Evolutionary conservation across 2,797 vertebrate genomes (phyloP), one percentile per base, ranked within the genome.

Genomic region (Octomys mimax): DNA sequence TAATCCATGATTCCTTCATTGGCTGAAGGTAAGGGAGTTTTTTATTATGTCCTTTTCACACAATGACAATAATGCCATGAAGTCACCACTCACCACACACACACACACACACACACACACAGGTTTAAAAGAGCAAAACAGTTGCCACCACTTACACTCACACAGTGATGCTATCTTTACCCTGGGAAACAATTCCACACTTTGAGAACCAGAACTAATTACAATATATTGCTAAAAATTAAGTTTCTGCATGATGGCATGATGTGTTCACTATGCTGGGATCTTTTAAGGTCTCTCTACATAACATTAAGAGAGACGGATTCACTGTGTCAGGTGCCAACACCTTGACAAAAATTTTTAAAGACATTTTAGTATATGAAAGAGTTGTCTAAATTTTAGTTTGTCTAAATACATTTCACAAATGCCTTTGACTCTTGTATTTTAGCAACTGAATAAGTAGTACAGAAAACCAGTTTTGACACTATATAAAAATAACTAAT

Each of bases 401-500:
- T 87, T 96, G 66, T 52, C 87, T 71, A 91, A 75, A 90, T 88
- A 39, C 31, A 88, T 82, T 93, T 62, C 28, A 90, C 6, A 92
- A 88, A 46, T 77, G 13, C 66, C 26, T 92, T 52, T 78, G 52
- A 64, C 2, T 52, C 59, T 66, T 62, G 89, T 95, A 91, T 83
- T 84, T 96, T 78, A 96, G 68, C 68, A 94, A 89, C 0, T 94
- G 42, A 66, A 16, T 77, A 96, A 86, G 16, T 28, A 91, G 19
- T 33, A 91, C 11, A 84, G 87, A 92, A 92, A 95, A 81, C 21
- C 49, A 87, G 39, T 88, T 94, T 94, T 54, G 79, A 89, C 83
- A 91, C 90, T 92, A 94, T 11, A 73, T 57, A 92, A 95, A 77
- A 95, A 75, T 73, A 96, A 88, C 28, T 54, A 89, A 75, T n/a